phyloP scores from a whole-genome alignment of 2,888 invertebrate genomes.

The Epirrhoe tristata region DNA sequence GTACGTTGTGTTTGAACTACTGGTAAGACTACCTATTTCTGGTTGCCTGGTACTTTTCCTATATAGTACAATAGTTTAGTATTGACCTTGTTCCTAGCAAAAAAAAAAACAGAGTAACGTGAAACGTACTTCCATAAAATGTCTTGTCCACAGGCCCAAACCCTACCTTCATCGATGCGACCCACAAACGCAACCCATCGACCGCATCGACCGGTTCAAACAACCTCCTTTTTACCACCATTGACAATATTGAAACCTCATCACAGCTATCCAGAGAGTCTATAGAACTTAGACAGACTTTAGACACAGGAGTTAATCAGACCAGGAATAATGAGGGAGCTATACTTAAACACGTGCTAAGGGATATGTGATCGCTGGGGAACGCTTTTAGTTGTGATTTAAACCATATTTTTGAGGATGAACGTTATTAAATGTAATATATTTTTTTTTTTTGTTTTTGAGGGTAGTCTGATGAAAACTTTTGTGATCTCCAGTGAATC shows the following conservation, averaged over 20 bases:
- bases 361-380: slow-evolving; percentile 66
- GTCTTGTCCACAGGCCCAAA: slow-evolving; percentile 59
- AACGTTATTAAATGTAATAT: neutral
- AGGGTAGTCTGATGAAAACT: slow-evolving; percentile 4
- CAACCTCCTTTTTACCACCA: slow-evolving; percentile 72
- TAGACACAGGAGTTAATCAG: slow-evolving; percentile 78
- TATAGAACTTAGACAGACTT: slow-evolving; percentile 48
- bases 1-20: too few relatives aligned
- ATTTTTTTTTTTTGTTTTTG: neutral
- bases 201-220: slow-evolving; percentile 74
- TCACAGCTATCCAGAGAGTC: slow-evolving; percentile 68
- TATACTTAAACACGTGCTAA: slow-evolving; percentile 77
- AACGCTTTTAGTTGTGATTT: slow-evolving; percentile 14
- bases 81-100: too few relatives aligned
- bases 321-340: slow-evolving; percentile 79
- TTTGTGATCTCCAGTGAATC: too few relatives aligned
- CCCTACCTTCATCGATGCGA: slow-evolving; percentile 52
- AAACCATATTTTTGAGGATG: slow-evolving; percentile 18
- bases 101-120: too few relatives aligned
- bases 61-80: too few relatives aligned
- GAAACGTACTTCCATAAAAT: too few relatives aligned
- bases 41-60: too few relatives aligned
- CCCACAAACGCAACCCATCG: slow-evolving; percentile 71
- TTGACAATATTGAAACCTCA: slow-evolving; percentile 66
- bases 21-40: too few relatives aligned